Base-by-base conservation (phyloP, 2,797 vertebrate genomes). In the Sebastes goodei region DNA sequence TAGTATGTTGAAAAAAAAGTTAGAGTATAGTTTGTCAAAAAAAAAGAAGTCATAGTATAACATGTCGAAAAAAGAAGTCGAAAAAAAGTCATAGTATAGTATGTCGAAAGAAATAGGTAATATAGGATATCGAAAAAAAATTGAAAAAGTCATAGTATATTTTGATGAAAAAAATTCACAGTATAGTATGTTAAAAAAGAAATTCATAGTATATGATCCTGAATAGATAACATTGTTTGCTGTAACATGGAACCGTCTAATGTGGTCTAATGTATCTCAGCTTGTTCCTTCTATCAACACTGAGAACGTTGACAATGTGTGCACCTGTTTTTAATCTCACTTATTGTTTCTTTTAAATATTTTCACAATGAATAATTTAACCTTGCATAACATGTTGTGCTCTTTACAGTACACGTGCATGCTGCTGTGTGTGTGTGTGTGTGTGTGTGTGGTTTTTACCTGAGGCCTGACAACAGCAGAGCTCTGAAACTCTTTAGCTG, bases 401-500 rank as follows among this genome's bases (percentile, higher is more conserved):
- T 20, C 62, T 62, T 25, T 42, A 14, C 32, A 67, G 30, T 2
- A 61, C 61, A 7, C 17, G 2, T 30, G 66, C 6, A 33, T 10
- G 11, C 57, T 32, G 25, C 66, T 42, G 78, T 63, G 49, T 74
- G 57, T 30, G 78, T 74, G 49, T 65, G 38, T 60, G 73, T 59
- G 73, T 23, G 23, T 23, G 23, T 23, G 23, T 23, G 23, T 23
- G 23, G 42, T 27, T 68, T 1, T 33, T 30, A 75, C 79, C 79
- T 78, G 71, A 63, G 71, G 71, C 74, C 61, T 66, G 74, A 81
- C 68, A 76, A 6, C 68, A 46, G 42, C 42, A 46, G 15, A 52
- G 77, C 62, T 66, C 62, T 30, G 38, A 67, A 63, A 21, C 38
- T 49, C 79, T 52, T 61, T 55, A 75, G 74, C 74, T 75, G 23